A percentile compares a stretch with the other conserved stretches of the same genome.
Evolutionary conservation across 2,888 invertebrate species (phyloP).

Genomic region (Prenolepis imparis): DNA sequence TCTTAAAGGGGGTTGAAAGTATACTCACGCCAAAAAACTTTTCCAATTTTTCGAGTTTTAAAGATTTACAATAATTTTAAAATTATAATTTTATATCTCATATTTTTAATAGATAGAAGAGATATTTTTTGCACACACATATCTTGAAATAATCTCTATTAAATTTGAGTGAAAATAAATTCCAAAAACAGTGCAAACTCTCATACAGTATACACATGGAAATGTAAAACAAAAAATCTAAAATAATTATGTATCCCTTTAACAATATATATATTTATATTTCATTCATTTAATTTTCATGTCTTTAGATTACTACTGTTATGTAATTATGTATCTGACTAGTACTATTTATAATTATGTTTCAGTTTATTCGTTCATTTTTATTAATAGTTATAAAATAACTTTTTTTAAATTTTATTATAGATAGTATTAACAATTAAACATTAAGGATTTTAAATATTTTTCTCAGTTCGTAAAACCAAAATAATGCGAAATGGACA

Average conservation of each 20-base stretch:
- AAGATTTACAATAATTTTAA: not conserved
- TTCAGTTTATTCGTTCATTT: slow-evolving; percentile 14
- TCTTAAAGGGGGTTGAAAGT: slow-evolving; percentile 17
- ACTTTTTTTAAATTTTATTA: not conserved
- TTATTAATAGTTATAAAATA: slow-evolving; percentile 42
- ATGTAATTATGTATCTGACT: slow-evolving; percentile 30
- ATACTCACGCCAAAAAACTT: slow-evolving; percentile 19
- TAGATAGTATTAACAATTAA: slow-evolving; percentile 3
- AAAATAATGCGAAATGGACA: not conserved
- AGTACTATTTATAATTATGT: slow-evolving; percentile 5
- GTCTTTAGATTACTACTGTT: slow-evolving; percentile 5
- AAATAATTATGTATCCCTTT: not conserved
- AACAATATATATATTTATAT: not conserved
- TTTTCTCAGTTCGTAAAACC: not conserved
- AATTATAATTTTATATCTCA: not conserved
- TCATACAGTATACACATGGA: not conserved
- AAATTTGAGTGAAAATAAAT: slow-evolving; percentile 16
- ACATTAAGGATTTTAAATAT: slow-evolving; percentile 2
- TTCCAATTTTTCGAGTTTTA: slow-evolving; percentile 5
- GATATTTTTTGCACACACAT: not conserved
- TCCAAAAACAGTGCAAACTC: not conserved
- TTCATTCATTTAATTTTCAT: slow-evolving; percentile 10
- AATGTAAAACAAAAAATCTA: not conserved
- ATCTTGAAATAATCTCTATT: not conserved
- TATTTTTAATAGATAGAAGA: not conserved